Conservation (phyloP, 2,113 vertebrate genomes). For the Paramisgurnus dabryanus region DNA sequence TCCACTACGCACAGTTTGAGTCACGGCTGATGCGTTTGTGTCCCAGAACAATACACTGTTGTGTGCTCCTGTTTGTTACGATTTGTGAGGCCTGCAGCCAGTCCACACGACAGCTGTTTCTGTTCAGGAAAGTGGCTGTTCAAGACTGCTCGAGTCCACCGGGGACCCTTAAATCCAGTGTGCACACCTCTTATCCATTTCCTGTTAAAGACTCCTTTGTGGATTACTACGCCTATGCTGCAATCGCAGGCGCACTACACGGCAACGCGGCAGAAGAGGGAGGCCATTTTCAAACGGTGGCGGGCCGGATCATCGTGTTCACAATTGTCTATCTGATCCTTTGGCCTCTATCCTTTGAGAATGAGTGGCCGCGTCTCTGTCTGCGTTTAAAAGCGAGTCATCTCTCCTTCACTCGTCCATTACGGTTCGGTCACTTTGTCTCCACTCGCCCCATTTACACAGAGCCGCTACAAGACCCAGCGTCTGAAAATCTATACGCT, state of each 20-base stretch:
- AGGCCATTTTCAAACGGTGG: neutral
- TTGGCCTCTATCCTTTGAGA: constrained; percentile 4
- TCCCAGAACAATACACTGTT: constrained; percentile 34
- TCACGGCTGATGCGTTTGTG: constrained; percentile 12
- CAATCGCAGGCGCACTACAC: constrained; percentile 4
- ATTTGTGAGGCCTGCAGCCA: constrained; percentile 43
- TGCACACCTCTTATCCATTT: constrained; percentile 56
- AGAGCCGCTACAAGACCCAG: constrained; percentile 86
- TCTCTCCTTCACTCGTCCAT: constrained; percentile 46
- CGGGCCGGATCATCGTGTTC: neutral
- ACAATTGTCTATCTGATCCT: constrained; percentile 19
- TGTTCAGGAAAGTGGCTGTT: constrained; percentile 59
- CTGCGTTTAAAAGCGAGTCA: constrained; percentile 41
- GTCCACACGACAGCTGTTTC: constrained; percentile 51
- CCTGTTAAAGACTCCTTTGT: constrained; percentile 60
- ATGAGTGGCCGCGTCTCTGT: constrained; percentile 3
- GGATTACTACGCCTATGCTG: constrained; percentile 47
- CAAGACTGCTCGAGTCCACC: constrained; percentile 58
- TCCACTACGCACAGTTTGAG: constrained; percentile 1
- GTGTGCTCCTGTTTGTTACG: constrained; percentile 27
- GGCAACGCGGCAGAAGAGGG: constrained; percentile 14
- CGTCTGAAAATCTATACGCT: constrained; percentile 86
- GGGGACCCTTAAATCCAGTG: constrained; percentile 63
- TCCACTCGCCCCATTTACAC: constrained; percentile 78
- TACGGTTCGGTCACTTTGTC: constrained; percentile 82